Conservation (phyloP, 2,113 vertebrate genomes). For the Elephantulus edwardii region DNA sequence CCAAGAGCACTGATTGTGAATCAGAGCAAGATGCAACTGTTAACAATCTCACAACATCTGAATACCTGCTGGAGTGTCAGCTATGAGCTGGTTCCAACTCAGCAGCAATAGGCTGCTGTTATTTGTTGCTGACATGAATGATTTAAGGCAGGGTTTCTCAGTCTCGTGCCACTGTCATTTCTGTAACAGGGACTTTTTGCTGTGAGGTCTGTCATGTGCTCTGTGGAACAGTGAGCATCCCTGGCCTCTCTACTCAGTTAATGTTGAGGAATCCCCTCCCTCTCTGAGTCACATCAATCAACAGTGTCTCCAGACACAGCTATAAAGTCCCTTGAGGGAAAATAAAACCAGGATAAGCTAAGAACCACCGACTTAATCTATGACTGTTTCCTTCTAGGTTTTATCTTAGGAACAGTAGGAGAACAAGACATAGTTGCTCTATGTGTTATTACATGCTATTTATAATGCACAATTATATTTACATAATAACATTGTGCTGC, state of each 20-base stretch:
- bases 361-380: not conserved
- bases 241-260: not conserved
- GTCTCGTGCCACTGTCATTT: not conserved
- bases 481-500: not conserved
- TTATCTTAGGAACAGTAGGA: not conserved
- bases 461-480: not conserved
- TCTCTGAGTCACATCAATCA: not conserved
- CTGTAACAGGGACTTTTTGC: not conserved
- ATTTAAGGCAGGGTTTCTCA: not conserved
- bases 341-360: not conserved
- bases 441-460: not conserved
- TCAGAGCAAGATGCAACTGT: too few relatives aligned
- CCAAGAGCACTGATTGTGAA: too few relatives aligned
- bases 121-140: too few relatives aligned
- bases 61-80: too few relatives aligned
- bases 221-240: not conserved
- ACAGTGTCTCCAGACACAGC: not conserved
- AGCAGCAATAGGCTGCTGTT: too few relatives aligned
- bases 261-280: not conserved
- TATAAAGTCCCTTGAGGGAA: not conserved
- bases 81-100: too few relatives aligned
- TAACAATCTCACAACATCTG: too few relatives aligned
- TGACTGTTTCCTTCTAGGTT: not conserved
- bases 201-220: not conserved
- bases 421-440: not conserved